Conservation (phyloP, 2,888 invertebrate species). For the Rhagonycha fulva region DNA sequence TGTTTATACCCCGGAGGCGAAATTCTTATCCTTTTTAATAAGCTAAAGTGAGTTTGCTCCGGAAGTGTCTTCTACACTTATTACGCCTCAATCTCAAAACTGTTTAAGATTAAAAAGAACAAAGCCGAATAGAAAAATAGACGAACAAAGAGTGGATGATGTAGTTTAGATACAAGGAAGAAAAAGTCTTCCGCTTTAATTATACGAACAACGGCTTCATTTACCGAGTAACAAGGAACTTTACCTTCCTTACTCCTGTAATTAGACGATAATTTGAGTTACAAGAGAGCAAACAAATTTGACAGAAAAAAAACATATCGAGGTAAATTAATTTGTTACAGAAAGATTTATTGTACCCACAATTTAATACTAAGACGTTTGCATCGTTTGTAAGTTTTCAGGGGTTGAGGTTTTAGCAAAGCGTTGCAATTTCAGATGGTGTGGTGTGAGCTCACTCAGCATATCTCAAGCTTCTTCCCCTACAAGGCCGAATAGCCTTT, state of each 20-base stretch:
- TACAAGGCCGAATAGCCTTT: slow-evolving; percentile 27
- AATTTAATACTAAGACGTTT: slow-evolving; percentile 8
- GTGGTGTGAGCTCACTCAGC: slow-evolving; percentile 32
- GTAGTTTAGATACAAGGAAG: slow-evolving; percentile 45
- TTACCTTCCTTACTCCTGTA: background rate
- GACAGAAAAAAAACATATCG: background rate
- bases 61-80: slow-evolving; percentile 28
- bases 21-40: slow-evolving; percentile 32
- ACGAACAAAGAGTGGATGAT: slow-evolving; percentile 38
- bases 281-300: background rate
- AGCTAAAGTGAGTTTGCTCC: slow-evolving; percentile 31
- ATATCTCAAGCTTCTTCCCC: slow-evolving; percentile 30
- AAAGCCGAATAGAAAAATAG: slow-evolving; percentile 15
- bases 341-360: background rate
- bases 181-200: slow-evolving; percentile 44
- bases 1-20: background rate
- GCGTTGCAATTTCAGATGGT: slow-evolving; percentile 27
- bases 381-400: slow-evolving; percentile 16
- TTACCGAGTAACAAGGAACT: background rate
- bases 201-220: slow-evolving; percentile 48
- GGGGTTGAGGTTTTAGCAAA: slow-evolving; percentile 19
- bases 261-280: background rate
- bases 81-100: slow-evolving; percentile 15
- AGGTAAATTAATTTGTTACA: background rate
- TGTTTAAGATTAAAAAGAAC: slow-evolving; percentile 31